Evolutionary conservation across 2,888 invertebrate species (phyloP).

Genomic region (Ochropleura leucogaster): DNA sequence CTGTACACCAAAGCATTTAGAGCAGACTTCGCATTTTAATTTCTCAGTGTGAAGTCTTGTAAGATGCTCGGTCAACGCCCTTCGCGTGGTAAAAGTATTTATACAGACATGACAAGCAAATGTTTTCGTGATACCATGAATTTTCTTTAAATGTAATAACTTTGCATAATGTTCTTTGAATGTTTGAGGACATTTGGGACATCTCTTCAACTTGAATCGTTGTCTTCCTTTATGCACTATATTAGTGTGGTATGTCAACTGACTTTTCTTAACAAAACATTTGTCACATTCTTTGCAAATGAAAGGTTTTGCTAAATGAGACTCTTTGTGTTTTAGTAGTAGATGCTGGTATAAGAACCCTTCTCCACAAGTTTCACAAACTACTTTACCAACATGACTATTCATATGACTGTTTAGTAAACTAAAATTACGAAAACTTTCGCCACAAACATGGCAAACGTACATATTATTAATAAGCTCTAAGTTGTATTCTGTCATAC

Average conservation of each 20-base stretch:
- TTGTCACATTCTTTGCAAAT: conserved; percentile 81
- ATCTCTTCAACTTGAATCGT: conserved; percentile 71
- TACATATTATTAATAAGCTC: conserved; percentile 68
- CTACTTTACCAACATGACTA: conserved; percentile 76
- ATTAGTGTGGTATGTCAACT: conserved; percentile 83
- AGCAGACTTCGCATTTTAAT: conserved; percentile 84
- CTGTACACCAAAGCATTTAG: conserved; percentile 83
- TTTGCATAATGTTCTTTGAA: conserved; percentile 80
- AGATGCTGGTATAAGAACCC: conserved; percentile 76
- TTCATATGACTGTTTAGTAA: conserved; percentile 78
- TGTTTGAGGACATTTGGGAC: conserved; percentile 71
- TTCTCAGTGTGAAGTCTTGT: conserved; percentile 82
- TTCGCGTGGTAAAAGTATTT: conserved; percentile 68
- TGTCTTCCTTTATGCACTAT: conserved; percentile 77
- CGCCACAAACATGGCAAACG: conserved; percentile 74
- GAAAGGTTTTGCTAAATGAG: conserved; percentile 68
- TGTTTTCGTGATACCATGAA: conserved; percentile 72
- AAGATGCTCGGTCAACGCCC: conserved; percentile 76
- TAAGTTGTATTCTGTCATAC: conserved; percentile 79
- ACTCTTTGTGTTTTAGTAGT: conserved; percentile 75
- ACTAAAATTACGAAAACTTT: conserved; percentile 72
- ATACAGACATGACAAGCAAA: conserved; percentile 76
- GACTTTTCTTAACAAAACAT: conserved; percentile 81
- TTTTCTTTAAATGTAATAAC: conserved; percentile 73
- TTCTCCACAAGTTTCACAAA: conserved; percentile 80